phyloP scores from a whole-genome alignment of 2,113 vertebrate genomes.

The Spea multiplicata region DNA sequence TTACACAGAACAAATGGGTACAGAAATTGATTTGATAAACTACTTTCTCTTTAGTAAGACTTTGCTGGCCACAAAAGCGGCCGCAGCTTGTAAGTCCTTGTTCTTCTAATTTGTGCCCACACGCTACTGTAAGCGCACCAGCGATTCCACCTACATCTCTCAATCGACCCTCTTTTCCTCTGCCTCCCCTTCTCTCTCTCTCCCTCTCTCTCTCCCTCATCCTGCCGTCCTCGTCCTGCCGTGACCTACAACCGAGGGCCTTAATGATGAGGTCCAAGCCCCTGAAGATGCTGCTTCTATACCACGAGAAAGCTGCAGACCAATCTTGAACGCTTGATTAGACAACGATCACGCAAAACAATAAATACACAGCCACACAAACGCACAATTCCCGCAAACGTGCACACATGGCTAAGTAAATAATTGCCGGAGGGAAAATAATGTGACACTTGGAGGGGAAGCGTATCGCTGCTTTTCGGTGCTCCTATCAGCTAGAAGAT shows the following conservation, averaged over 20 bases:
- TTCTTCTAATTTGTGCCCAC: conserved; percentile 39
- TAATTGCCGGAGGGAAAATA: not conserved
- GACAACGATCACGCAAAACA: not conserved
- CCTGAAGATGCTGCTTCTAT: no score
- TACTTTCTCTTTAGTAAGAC: not conserved
- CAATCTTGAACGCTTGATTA: not conserved
- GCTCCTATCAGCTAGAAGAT: not conserved
- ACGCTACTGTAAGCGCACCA: conserved; percentile 35
- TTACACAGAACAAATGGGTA: no score
- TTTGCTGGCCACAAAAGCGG: conserved; percentile 14
- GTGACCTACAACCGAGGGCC: conserved; percentile 31
- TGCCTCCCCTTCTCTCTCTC: not conserved
- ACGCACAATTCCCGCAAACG: not conserved
- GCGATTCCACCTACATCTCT: conserved; percentile 38
- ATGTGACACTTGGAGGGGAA: no score
- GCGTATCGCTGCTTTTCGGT: not conserved
- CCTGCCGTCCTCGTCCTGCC: no score
- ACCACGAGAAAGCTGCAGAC: no score
- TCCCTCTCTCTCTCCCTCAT: no score
- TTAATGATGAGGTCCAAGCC: not conserved
- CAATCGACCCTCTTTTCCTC: conserved; percentile 10
- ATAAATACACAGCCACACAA: not conserved
- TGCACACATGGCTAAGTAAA: not conserved
- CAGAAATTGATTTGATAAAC: not conserved
- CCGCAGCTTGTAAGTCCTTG: conserved; percentile 21